These are phyloP conservation scores for Nymphalis c-album DNA, from an alignment of 2,888 invertebrate species.

Conservation along the genomic window DNA sequence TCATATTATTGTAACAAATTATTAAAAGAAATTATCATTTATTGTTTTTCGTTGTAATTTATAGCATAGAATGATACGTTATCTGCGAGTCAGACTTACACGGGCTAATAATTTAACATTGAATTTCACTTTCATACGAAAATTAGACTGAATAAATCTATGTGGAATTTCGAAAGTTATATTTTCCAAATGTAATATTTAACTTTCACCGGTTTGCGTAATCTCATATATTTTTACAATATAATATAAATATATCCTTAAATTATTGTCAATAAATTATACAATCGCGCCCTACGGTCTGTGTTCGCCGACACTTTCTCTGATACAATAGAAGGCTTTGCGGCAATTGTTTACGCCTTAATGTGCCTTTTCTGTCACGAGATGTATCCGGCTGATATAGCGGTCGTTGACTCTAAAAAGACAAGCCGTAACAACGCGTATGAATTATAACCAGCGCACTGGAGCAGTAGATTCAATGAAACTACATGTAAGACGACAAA, in stretches of 20 bases:
- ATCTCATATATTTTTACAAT: conserved; percentile 12
- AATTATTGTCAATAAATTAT: conserved; percentile 10
- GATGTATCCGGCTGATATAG: conserved; percentile 68
- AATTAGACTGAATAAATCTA: conserved; percentile 40
- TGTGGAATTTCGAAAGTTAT: conserved; percentile 43
- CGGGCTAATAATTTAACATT: conserved; percentile 32
- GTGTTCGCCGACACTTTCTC: conserved; percentile 53
- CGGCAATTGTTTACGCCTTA: conserved; percentile 55
- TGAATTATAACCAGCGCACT: conserved; percentile 6
- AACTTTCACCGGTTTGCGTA: conserved; percentile 31
- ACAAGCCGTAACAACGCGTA: conserved; percentile 9
- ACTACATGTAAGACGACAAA: not conserved
- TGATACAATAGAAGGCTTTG: conserved; percentile 50
- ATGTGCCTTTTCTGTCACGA: conserved; percentile 59
- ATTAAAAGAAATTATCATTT: conserved; percentile 1
- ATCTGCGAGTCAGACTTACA: conserved; percentile 27
- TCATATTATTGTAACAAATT: not conserved
- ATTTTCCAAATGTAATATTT: conserved; percentile 32
- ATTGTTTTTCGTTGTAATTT: conserved; percentile 14
- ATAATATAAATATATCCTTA: conserved; percentile 12
- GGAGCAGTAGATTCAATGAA: not conserved
- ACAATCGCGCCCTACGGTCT: conserved; percentile 32
- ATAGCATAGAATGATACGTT: conserved; percentile 20
- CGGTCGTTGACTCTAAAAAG: conserved; percentile 57
- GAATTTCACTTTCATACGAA: conserved; percentile 36